These are phyloP conservation scores for Stenoptilia bipunctidactyla DNA, from an alignment of 2,888 invertebrate genomes.

Conservation along the genomic window DNA sequence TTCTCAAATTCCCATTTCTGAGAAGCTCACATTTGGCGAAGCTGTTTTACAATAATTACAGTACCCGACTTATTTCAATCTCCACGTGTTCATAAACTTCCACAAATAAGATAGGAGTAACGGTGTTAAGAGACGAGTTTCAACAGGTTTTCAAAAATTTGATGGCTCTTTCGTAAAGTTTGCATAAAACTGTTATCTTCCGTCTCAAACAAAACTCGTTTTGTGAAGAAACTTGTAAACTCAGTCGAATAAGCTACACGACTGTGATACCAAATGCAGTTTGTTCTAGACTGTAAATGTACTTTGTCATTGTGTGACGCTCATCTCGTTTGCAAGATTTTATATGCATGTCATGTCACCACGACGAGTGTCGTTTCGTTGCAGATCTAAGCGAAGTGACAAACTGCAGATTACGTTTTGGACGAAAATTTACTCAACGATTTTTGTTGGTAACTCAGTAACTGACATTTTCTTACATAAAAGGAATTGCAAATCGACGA, in stretches of 20 bases:
- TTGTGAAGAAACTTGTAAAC: no score
- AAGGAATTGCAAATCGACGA: background rate
- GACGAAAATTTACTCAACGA: background rate
- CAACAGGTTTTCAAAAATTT: no score
- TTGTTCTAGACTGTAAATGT: background rate
- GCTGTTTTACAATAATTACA: no score
- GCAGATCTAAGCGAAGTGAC: background rate
- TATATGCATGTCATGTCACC: background rate
- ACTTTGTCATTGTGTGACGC: background rate
- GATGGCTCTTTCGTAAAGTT: no score
- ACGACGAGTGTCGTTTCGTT: background rate
- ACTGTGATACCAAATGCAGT: no score
- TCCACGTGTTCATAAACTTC: background rate
- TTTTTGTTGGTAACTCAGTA: background rate
- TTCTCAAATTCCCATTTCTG: background rate
- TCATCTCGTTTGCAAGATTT: slow-evolving; percentile 1
- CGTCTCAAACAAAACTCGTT: no score
- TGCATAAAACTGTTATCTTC: no score
- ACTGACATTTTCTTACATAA: background rate
- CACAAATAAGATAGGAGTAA: no score
- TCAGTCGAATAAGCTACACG: no score
- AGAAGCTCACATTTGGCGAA: no score
- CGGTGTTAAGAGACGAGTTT: no score
- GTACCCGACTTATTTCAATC: background rate
- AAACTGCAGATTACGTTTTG: background rate